These are phyloP conservation scores for Umimayanthus chanpuru DNA, from an alignment of 92 coral and sea anemone species.

Conservation along the genomic window DNA sequence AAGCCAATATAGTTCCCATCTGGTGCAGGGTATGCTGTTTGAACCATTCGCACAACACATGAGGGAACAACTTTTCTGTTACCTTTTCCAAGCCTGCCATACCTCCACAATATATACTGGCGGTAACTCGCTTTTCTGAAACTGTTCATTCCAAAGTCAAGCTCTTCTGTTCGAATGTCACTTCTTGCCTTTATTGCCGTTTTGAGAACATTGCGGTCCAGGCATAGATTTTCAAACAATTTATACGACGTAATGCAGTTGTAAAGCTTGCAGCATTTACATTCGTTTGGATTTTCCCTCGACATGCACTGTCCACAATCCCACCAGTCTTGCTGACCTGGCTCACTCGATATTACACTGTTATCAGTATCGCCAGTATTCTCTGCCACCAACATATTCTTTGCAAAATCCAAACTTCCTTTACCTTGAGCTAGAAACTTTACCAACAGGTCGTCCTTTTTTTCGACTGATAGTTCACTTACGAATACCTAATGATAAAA, in stretches of 20 bases:
- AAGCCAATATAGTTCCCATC: no score
- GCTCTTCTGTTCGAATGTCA: slow-evolving; percentile 45
- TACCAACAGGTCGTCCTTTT: slow-evolving; percentile 29
- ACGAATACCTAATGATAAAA: slow-evolving; percentile 13
- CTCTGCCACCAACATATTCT: slow-evolving; percentile 23
- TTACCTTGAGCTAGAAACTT: slow-evolving; percentile 24
- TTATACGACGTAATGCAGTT: slow-evolving; percentile 18
- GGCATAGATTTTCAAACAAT: slow-evolving; percentile 44
- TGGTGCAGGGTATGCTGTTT: slow-evolving; percentile 32
- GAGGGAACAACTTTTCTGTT: slow-evolving; percentile 46
- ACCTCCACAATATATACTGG: slow-evolving; percentile 50
- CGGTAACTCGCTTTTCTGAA: slow-evolving; percentile 51
- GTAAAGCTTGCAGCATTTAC: slow-evolving; percentile 4
- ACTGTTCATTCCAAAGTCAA: slow-evolving; percentile 43
- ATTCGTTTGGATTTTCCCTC: slow-evolving; percentile 13
- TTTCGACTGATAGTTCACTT: slow-evolving; percentile 12
- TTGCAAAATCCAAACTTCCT: slow-evolving; percentile 27
- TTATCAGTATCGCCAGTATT: neutral
- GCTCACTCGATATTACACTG: slow-evolving; percentile 18
- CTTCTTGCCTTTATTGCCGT: slow-evolving; percentile 37
- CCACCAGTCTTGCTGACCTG: slow-evolving; percentile 43
- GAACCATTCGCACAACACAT: slow-evolving; percentile 45
- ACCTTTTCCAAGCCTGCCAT: slow-evolving; percentile 45
- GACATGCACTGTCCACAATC: slow-evolving; percentile 30
- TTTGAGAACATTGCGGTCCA: slow-evolving; percentile 43